These are phyloP conservation scores for Panurus biarmicus DNA, from an alignment of 2,113 vertebrate genomes.

Conservation along the genomic window DNA sequence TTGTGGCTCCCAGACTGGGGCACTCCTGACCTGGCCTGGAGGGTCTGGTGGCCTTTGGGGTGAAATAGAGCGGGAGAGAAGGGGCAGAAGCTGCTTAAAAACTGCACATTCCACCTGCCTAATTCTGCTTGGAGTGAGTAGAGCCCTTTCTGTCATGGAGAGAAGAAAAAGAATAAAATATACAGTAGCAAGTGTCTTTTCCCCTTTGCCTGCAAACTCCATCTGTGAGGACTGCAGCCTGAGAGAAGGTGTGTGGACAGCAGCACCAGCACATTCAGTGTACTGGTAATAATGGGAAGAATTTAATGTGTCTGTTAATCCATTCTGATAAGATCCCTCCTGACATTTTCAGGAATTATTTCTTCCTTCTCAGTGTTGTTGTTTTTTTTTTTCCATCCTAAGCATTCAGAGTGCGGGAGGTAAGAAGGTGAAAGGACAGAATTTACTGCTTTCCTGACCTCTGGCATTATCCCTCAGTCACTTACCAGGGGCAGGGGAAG, in stretches of 20 bases:
- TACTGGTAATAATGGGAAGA: background rate
- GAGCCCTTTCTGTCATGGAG: background rate
- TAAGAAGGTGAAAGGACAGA: background rate
- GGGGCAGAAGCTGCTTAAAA: background rate
- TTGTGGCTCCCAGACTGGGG: background rate
- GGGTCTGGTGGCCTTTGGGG: background rate
- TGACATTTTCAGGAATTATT: background rate
- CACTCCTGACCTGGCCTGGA: background rate
- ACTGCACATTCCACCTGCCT: background rate
- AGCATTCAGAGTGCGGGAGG: background rate
- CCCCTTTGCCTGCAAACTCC: background rate
- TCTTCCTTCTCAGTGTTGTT: background rate
- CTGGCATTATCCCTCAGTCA: background rate
- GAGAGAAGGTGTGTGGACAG: background rate
- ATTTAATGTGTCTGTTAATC: background rate
- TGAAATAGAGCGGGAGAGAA: background rate
- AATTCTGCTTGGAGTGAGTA: fast-evolving
- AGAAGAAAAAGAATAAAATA: background rate
- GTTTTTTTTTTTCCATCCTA: background rate
- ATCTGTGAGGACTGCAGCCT: fast-evolving
- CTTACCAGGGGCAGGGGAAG: background rate
- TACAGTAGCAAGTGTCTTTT: fast-evolving
- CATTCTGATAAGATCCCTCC: background rate
- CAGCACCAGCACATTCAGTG: background rate
- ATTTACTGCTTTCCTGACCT: background rate